Percentiles rank a stretch among this genome's conserved stretches.
Evolutionary conservation across 2,888 invertebrate species (phyloP).

Genomic region (Tiliacea aurago): DNA sequence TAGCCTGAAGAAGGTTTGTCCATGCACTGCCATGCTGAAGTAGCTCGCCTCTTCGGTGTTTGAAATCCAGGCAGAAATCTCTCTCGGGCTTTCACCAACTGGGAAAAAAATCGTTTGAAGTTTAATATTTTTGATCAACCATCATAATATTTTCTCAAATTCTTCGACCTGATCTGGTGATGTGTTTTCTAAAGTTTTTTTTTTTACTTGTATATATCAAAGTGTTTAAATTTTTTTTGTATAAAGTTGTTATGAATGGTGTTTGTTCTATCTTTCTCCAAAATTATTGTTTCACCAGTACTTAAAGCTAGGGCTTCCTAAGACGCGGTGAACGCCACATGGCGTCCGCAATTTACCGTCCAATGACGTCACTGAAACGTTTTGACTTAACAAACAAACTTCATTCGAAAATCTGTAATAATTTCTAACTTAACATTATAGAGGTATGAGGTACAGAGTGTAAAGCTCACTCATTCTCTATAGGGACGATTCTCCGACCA

Average conservation of each 20-base stretch:
- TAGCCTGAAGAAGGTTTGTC: slow-evolving; percentile 94
- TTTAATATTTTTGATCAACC: neutral
- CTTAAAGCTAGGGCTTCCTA: too few relatives aligned
- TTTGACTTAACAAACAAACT: neutral
- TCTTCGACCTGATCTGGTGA: neutral
- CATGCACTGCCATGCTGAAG: slow-evolving; percentile 95
- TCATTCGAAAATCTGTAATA: neutral
- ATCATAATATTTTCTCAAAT: neutral
- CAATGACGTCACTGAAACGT: neutral
- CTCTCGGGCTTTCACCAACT: slow-evolving; percentile 94
- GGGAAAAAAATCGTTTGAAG: slow-evolving; percentile 68
- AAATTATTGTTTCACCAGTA: neutral
- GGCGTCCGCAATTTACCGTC: too few relatives aligned
- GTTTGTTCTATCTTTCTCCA: neutral
- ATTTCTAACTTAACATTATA: too few relatives aligned
- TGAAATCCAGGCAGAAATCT: slow-evolving; percentile 94
- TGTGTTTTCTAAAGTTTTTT: neutral
- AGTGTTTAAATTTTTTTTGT: neutral
- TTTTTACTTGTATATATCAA: neutral
- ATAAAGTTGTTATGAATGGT: neutral
- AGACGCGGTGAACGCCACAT: too few relatives aligned
- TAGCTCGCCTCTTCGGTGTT: slow-evolving; percentile 95
- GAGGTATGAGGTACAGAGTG: too few relatives aligned
- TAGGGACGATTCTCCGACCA: too few relatives aligned
- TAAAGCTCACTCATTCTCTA: too few relatives aligned